Percentiles rank a stretch among this genome's conserved stretches.
Conservation (phyloP, 1,140 invertebrate genomes). For the Drosophila chauvacae region DNA sequence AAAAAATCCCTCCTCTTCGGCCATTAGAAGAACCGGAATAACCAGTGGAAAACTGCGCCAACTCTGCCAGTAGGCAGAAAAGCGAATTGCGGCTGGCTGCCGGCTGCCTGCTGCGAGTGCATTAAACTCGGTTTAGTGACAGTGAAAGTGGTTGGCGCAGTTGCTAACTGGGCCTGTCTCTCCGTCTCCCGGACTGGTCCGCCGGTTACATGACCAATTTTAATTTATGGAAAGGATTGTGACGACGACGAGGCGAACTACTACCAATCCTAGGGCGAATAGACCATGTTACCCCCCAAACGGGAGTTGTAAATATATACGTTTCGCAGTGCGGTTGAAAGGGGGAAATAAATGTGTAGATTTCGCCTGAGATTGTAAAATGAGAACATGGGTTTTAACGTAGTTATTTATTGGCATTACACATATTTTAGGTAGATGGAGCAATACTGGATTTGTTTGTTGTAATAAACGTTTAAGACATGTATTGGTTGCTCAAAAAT, state of each 20-base stretch:
- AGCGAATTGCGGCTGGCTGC: slow-evolving; percentile 45
- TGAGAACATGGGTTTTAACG: slow-evolving; percentile 13
- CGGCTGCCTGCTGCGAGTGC: slow-evolving; percentile 51
- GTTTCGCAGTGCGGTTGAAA: background rate
- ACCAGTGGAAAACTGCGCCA: slow-evolving; percentile 72
- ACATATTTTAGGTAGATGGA: background rate
- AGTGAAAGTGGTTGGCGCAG: slow-evolving; percentile 76
- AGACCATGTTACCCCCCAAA: slow-evolving; percentile 22
- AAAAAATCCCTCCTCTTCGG: slow-evolving; percentile 8
- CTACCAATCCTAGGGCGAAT: slow-evolving; percentile 39
- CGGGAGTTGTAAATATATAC: slow-evolving; percentile 9
- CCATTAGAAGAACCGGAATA: slow-evolving; percentile 79
- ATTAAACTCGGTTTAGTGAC: slow-evolving; percentile 76
- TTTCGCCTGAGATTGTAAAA: slow-evolving; percentile 4
- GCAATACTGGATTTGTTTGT: background rate
- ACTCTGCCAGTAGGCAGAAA: slow-evolving; percentile 42
- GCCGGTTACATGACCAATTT: slow-evolving; percentile 51
- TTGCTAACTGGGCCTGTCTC: slow-evolving; percentile 45
- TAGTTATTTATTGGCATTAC: slow-evolving; percentile 4
- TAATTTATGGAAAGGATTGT: slow-evolving; percentile 59
- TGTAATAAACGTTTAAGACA: too few species aligned
- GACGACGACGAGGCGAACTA: slow-evolving; percentile 4
- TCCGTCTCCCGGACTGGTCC: slow-evolving; percentile 9
- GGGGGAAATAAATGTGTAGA: slow-evolving; percentile 7
- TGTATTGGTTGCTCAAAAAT: too few species aligned